Base-by-base conservation (phyloP, 1,140 invertebrate species). In the Pogonognathellus flavescens region DNA sequence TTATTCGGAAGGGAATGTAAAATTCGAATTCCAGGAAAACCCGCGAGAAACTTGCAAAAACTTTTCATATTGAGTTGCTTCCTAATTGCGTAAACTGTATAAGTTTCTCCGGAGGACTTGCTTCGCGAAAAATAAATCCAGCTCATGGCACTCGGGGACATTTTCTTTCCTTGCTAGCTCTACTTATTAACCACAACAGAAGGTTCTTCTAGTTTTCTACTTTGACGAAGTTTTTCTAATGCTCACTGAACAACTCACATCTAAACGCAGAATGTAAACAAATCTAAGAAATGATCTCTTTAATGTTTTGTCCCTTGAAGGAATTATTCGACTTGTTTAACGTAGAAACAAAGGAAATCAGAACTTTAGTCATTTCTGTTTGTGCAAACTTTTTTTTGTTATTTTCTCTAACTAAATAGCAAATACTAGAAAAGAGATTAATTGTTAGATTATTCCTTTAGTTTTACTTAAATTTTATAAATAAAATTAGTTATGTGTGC, bases 211-310 rank as follows among this genome's bases (percentile, higher is more conserved):
- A 20, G 8, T 18, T 10, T 60, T 60, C 59, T 60, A 20, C n/a
- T 22, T 1, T 10, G 20, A 0, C 20, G 25, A 66, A 66, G 20
- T 66, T 66, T 66, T 25, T 31, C 62, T 11, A 8, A n/a, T 60
- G 5, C 10, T 59, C 10, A 5, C 14, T 6, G 1, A 3, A 14
- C 10, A 0, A 10, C 20, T 66, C 20, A 22, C 25, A 25, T 25
- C 22, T 66, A 25, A 66, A 66, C 6, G 22, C 20, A 66, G 62
- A 66, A 20, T 66, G 62, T 25, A 62, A 66, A 25, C 22, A 25
- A 66, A 66, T 66, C 62, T 66, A 14, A 66, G 20, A 66, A 66
- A 66, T 25, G 62, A 66, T 66, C 62, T 66, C 62, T 66, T 66
- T 66, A 66, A 66, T 66, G 62, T 66, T 66, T 66, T 20, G 62